A percentile compares a stretch with the other conserved stretches of the same genome.
Conservation (phyloP, 2,797 vertebrate species). For the Pipistrellus nathusii region DNA sequence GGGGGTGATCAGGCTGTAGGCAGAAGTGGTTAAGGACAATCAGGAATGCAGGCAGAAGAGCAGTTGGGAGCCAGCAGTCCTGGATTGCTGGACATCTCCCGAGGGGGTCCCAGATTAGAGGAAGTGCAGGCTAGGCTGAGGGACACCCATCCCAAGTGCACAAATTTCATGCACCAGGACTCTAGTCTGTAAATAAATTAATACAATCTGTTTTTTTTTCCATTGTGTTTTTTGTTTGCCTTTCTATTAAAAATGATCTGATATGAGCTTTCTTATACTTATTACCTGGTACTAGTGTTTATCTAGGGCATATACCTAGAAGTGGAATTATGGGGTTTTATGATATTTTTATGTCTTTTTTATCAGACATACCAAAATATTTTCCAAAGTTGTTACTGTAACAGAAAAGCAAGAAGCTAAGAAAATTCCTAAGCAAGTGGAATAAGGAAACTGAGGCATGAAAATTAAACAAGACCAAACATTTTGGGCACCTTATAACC, state of each 20-base stretch:
- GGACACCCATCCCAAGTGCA: too few species aligned
- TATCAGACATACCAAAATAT: background rate
- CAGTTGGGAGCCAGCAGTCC: too few species aligned
- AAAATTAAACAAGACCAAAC: background rate
- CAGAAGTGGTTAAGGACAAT: too few species aligned
- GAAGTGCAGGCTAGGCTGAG: too few species aligned
- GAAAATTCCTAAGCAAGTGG: background rate
- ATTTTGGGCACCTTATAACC: background rate
- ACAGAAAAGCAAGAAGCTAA: background rate
- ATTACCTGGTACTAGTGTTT: background rate
- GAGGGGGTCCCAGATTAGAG: too few species aligned
- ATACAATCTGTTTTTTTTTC: background rate
- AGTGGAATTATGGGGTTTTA: background rate
- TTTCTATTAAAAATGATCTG: background rate
- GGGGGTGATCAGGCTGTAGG: too few species aligned
- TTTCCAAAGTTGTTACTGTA: background rate
- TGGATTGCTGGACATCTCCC: too few species aligned
- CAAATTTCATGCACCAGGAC: too few species aligned
- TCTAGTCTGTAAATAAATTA: background rate
- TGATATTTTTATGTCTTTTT: background rate
- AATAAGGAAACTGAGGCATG: background rate
- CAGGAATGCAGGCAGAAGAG: too few species aligned
- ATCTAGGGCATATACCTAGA: background rate
- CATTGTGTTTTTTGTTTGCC: background rate
- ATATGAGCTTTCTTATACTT: background rate